A percentile compares a stretch with the other conserved stretches of the same genome.
Conservation (phyloP, 2,113 vertebrate genomes). For the Tragelaphus imberbis region DNA sequence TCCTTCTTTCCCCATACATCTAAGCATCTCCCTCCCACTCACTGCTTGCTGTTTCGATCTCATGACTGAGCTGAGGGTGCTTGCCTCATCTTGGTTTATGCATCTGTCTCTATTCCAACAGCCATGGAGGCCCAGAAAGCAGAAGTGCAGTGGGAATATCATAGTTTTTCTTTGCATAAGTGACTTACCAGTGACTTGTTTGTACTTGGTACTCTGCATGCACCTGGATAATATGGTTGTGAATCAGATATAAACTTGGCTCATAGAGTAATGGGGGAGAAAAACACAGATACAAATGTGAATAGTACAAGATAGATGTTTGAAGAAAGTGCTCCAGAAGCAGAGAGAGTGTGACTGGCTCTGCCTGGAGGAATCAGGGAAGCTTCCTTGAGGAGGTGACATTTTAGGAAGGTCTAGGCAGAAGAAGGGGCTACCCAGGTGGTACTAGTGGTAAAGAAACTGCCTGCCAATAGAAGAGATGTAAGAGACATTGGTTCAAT, state of each 20-base stretch:
- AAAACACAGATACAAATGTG: neutral
- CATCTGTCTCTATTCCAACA: neutral
- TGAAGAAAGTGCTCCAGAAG: neutral
- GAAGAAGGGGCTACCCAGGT: neutral
- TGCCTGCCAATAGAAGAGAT: neutral
- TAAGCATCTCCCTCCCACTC: neutral
- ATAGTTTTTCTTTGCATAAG: neutral
- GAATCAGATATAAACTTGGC: neutral
- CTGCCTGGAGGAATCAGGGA: neutral
- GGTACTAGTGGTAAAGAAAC: neutral
- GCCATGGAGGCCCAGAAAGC: neutral
- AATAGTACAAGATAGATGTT: neutral
- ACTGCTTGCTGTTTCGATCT: neutral
- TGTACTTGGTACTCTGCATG: neutral
- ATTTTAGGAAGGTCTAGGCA: neutral
- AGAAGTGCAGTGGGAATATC: neutral
- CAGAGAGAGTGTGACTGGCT: neutral
- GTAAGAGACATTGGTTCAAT: neutral
- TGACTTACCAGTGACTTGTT: neutral
- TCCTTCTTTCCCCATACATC: neutral
- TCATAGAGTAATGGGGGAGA: neutral
- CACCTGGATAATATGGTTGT: neutral
- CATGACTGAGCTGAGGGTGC: neutral
- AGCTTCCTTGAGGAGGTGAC: neutral
- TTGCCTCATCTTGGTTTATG: neutral